Base-by-base conservation (phyloP, 2,797 vertebrate species). In the Centroberyx gerrardi region DNA sequence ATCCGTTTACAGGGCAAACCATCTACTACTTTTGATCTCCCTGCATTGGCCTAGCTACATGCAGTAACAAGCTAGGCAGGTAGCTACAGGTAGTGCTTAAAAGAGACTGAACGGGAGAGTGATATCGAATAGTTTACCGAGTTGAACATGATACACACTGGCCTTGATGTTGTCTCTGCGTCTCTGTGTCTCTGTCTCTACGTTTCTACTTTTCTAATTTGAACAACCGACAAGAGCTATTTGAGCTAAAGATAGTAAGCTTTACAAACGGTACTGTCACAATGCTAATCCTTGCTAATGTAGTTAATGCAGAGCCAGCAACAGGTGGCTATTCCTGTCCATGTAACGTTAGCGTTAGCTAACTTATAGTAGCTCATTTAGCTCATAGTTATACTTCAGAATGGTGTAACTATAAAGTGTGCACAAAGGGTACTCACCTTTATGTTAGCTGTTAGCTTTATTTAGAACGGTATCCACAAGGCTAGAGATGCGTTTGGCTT, bases 301-400 rank as follows among this genome's bases (percentile, higher is more conserved):
- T n/a, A 77, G 62, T 68, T 74, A 31, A 28, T 77, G 42, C 61
- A 31, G 31, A 58, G 66, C 28, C 52, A 78, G 86, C 90, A 88
- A 90, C 92, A 93, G 92, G 90, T 92, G 89, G 77, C 74, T 84
- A 48, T 65, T 53, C 5, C 67, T 36, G 66, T 58, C 52, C 65
- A 72, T 28, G 64, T 72, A 81, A 68, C 63, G 9, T 68, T 87
- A 86, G 88, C 89, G 64, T 36, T 62, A 75, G 85, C 87, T 55
- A 8, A 29, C 10, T 22, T 36, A 36, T 36, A 4, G 8, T 8
- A 9, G 38, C 38, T 40, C 10, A 8, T 51, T 51, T 51, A 51
- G 48, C 48, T 18, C 17, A 51, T 1, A 51, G 17, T 13, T 66
- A 1, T 0, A 28, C 10, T 2, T 60, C 2, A 27, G 5, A 62